Evolutionary conservation across 2,797 vertebrate genomes (phyloP).

Genomic region (Danio aesculapii): DNA sequence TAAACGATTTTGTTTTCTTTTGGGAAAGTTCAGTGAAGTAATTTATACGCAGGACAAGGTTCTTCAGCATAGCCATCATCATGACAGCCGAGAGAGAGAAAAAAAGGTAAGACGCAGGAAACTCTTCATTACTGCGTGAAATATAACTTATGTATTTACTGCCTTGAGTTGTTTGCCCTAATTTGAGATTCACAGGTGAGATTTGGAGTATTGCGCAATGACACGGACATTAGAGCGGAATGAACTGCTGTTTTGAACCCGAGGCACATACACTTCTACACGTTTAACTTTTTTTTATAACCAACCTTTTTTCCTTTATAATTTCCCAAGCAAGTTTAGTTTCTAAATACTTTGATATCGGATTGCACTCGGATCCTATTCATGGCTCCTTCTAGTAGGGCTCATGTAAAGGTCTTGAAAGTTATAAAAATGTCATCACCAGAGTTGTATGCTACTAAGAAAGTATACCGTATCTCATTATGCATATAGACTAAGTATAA

Average conservation of each 20-base stretch:
- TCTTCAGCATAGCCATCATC: constrained; percentile 32
- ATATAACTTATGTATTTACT: neutral
- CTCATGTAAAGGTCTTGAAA: neutral
- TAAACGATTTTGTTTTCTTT: neutral
- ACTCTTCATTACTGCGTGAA: neutral
- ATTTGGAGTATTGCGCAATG: constrained; percentile 8
- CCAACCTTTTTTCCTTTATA: neutral
- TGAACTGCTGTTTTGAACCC: neutral
- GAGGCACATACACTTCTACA: neutral
- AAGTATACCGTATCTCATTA: neutral
- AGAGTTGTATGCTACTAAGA: neutral
- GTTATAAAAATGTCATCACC: constrained; percentile 4
- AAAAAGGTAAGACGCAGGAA: constrained; percentile 53
- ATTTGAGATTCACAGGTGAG: neutral
- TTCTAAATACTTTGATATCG: constrained; percentile 9
- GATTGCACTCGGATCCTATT: neutral
- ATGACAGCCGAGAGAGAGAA: constrained; percentile 63
- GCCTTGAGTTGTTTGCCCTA: neutral
- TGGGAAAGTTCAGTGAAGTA: constrained; percentile 10
- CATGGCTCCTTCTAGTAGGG: neutral
- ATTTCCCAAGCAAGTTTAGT: neutral
- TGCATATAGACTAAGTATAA: neutral
- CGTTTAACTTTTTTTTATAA: neutral
- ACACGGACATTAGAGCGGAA: neutral
- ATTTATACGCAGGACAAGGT: neutral